A percentile compares a stretch with the other conserved stretches of the same genome.
These are phyloP conservation scores for Salmo trutta DNA, from an alignment of 2,797 vertebrate species.

Conservation along the genomic window DNA sequence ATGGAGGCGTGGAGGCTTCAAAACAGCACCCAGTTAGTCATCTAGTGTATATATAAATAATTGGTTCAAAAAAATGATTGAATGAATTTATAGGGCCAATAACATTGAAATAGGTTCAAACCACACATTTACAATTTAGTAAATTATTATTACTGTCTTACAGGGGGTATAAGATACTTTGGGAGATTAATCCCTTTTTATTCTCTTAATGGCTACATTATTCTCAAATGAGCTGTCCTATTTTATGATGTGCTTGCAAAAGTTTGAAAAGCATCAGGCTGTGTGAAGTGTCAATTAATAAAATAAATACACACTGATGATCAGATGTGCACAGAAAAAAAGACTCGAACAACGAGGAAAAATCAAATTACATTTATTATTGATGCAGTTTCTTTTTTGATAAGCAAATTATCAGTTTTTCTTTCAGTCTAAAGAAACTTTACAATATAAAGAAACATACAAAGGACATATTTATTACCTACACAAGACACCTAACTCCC, in stretches of 20 bases:
- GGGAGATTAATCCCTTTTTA: neutral
- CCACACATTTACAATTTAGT: too few species aligned
- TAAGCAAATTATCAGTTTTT: constrained; percentile 82
- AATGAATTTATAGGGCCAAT: neutral
- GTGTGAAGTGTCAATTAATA: neutral
- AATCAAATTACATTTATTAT: constrained; percentile 93
- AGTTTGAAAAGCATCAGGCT: neutral
- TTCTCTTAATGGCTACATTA: neutral
- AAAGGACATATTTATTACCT: constrained; percentile 85
- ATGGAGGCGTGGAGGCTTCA: too few species aligned
- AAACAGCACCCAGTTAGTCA: too few species aligned
- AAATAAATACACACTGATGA: neutral
- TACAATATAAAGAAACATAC: constrained; percentile 84
- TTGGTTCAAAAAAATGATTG: neutral
- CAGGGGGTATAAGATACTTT: neutral
- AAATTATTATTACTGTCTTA: neutral
- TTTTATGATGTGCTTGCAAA: neutral
- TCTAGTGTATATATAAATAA: too few species aligned
- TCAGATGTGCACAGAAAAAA: constrained; percentile 39
- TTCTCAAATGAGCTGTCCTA: neutral
- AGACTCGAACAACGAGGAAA: constrained; percentile 72
- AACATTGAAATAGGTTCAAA: neutral
- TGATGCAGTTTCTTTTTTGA: constrained; percentile 82
- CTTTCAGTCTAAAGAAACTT: constrained; percentile 84
- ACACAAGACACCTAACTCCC: constrained; percentile 85